A percentile compares a stretch with the other conserved stretches of the same genome.
Evolutionary conservation across 2,113 vertebrate genomes (phyloP).

Genomic region (Aegotheles bennettii): DNA sequence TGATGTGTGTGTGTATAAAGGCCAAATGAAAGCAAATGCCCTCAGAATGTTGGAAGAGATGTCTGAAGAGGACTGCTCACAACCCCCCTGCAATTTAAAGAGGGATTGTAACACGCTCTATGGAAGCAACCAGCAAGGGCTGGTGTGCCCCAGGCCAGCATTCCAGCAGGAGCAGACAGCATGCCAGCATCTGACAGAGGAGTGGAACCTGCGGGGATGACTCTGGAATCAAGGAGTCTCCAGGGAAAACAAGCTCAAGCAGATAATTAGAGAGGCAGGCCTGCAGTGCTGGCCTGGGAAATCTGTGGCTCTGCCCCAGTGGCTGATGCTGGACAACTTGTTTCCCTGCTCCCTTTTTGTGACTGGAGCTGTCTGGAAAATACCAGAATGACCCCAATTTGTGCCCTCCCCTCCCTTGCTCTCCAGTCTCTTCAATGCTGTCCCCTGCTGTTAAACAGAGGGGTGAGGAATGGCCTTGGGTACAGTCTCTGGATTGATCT

Average conservation of each 20-base stretch:
- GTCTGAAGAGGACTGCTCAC: background rate
- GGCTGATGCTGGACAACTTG: background rate
- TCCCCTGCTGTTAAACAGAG: background rate
- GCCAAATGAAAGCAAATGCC: background rate
- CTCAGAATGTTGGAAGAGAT: background rate
- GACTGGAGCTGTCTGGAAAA: background rate
- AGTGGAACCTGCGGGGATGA: background rate
- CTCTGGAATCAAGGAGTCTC: background rate
- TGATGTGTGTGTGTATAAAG: background rate
- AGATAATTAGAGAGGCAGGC: background rate
- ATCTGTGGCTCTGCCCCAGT: background rate
- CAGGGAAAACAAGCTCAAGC: background rate
- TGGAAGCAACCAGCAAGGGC: background rate
- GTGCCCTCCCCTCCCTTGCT: too few relatives aligned
- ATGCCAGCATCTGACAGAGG: background rate
- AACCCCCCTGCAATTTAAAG: background rate
- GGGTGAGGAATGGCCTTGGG: background rate
- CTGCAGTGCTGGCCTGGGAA: background rate
- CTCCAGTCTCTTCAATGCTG: background rate
- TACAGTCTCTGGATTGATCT: background rate
- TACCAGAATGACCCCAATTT: background rate
- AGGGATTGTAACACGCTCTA: background rate
- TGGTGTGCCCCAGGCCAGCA: background rate
- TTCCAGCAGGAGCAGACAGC: background rate
- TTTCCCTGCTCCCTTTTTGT: background rate